phyloP scores from a whole-genome alignment of 2,888 invertebrate genomes.

The Cataglyphis albicans region DNA sequence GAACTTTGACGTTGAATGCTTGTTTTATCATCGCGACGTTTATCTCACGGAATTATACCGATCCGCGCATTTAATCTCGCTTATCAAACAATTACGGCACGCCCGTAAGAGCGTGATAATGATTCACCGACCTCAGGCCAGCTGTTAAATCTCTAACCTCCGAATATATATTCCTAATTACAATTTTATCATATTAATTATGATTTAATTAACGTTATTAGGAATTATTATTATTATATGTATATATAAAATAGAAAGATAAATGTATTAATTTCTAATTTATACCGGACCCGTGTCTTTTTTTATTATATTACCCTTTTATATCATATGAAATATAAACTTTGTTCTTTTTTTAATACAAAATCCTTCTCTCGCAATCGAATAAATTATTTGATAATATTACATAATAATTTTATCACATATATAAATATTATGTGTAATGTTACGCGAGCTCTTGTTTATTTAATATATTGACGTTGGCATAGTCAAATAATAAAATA shows the following conservation, averaged over 20 bases:
- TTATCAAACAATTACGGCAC: conserved; percentile 25
- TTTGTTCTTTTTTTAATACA: background rate
- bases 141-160: conserved; percentile 3
- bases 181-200: background rate
- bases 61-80: conserved; percentile 19
- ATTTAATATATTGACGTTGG: background rate
- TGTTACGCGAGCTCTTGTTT: background rate
- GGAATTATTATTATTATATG: background rate
- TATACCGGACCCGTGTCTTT: too few relatives aligned
- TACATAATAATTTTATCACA: background rate
- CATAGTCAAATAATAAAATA: background rate
- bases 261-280: background rate
- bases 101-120: conserved; percentile 11
- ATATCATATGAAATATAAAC: background rate
- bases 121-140: conserved; percentile 7
- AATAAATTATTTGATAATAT: background rate
- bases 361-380: background rate
- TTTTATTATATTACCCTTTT: background rate
- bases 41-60: conserved; percentile 37
- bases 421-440: background rate
- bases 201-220: background rate
- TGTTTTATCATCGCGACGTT: conserved; percentile 23
- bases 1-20: conserved; percentile 32
- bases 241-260: background rate
- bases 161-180: background rate